These are phyloP conservation scores for Trematomus bernacchii DNA, from an alignment of 2,797 vertebrate species.

Conservation along the genomic window DNA sequence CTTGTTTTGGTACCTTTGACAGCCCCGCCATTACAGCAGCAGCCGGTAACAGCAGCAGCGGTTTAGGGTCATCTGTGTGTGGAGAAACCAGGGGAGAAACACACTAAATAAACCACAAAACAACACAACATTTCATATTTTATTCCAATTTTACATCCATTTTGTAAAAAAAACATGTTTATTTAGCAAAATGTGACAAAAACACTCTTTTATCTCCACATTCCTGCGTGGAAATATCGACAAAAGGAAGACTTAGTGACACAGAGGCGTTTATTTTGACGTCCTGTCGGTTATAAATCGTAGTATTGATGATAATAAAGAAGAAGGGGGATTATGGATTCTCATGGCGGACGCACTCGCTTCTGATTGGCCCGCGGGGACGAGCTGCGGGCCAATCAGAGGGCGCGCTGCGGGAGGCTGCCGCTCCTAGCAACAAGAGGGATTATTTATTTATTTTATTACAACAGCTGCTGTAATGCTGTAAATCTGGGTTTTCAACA, in stretches of 20 bases:
- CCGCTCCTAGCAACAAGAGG: constrained; percentile 78
- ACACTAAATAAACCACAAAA: too few relatives aligned
- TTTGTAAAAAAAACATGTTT: too few relatives aligned
- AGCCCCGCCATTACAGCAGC: too few relatives aligned
- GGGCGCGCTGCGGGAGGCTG: constrained; percentile 40
- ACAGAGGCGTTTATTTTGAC: background rate
- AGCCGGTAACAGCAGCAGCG: too few relatives aligned
- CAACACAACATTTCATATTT: too few relatives aligned
- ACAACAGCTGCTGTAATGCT: background rate
- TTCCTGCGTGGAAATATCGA: background rate
- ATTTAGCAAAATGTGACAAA: too few relatives aligned
- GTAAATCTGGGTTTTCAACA: too few relatives aligned
- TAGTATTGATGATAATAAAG: background rate
- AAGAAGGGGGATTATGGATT: constrained; percentile 38
- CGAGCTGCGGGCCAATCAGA: constrained; percentile 68
- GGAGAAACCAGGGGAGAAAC: too few relatives aligned
- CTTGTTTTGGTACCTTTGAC: too few relatives aligned
- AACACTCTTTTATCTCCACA: background rate
- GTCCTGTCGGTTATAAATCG: background rate
- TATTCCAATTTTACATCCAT: too few relatives aligned
- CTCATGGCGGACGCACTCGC: constrained; percentile 63
- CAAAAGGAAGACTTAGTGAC: background rate
- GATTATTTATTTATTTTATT: background rate
- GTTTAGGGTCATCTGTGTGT: too few relatives aligned
- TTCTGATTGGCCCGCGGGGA: constrained; percentile 69